Percentiles rank a stretch among this genome's conserved stretches.
Evolutionary conservation across 2,797 vertebrate species (phyloP).

Genomic region (Lithobates sylvaticus): DNA sequence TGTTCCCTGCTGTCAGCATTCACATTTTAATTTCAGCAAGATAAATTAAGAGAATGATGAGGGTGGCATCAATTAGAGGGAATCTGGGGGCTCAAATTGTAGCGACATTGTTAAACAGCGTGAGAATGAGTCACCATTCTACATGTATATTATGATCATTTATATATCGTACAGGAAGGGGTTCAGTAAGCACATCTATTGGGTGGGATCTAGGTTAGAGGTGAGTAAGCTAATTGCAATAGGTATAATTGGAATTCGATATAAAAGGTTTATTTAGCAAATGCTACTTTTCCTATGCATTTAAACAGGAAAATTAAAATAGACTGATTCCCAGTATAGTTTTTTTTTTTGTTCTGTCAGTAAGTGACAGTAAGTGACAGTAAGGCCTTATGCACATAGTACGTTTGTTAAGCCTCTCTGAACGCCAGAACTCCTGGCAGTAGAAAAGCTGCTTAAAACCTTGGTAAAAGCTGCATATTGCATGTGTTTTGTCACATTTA

Average conservation of each 20-base stretch:
- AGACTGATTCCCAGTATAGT: too few species aligned
- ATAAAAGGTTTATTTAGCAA: neutral
- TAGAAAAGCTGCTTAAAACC: too few species aligned
- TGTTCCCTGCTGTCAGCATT: slow-evolving; percentile 42
- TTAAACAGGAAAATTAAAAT: too few species aligned
- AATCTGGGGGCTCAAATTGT: slow-evolving; percentile 34
- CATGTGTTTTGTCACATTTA: too few species aligned
- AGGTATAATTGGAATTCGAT: neutral
- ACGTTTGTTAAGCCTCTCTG: too few species aligned
- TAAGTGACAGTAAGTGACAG: too few species aligned
- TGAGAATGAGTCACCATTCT: slow-evolving; percentile 46
- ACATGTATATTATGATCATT: slow-evolving; percentile 5
- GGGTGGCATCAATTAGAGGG: slow-evolving; percentile 47
- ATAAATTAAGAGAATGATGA: slow-evolving; percentile 47
- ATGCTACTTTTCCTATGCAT: too few species aligned
- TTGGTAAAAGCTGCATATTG: too few species aligned
- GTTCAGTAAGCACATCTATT: neutral
- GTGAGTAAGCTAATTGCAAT: slow-evolving; percentile 10
- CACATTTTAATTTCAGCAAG: slow-evolving; percentile 21
- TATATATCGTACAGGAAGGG: slow-evolving; percentile 1
- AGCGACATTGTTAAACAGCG: slow-evolving; percentile 39
- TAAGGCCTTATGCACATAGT: too few species aligned
- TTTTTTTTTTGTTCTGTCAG: too few species aligned
- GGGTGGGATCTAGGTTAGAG: slow-evolving; percentile 17
- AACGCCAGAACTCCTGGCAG: too few species aligned